A percentile compares a stretch with the other conserved stretches of the same genome.
These are phyloP conservation scores for Hypomesus transpacificus DNA, from an alignment of 2,113 vertebrate species.

Conservation along the genomic window DNA sequence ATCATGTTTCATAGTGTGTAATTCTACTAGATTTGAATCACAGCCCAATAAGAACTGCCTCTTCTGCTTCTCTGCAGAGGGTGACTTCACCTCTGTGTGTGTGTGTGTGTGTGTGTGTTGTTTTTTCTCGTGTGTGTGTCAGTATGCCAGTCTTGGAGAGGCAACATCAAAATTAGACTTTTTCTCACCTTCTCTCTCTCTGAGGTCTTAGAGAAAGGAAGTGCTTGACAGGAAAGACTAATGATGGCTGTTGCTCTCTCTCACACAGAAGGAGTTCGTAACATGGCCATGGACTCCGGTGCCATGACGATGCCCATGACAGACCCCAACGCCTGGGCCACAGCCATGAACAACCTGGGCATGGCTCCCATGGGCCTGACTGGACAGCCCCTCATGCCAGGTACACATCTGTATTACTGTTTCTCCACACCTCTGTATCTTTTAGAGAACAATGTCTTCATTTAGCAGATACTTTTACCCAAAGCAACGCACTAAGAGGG, in stretches of 20 bases:
- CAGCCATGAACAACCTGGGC: constrained; percentile 96
- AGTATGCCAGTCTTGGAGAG: not conserved
- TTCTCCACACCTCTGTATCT: too few relatives aligned
- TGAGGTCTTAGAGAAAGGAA: constrained; percentile 23
- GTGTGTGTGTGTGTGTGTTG: constrained; percentile 14
- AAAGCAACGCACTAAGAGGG: too few relatives aligned
- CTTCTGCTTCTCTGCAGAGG: constrained; percentile 10
- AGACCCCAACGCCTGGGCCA: constrained; percentile 88
- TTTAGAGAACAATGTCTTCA: too few relatives aligned
- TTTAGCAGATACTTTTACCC: too few relatives aligned
- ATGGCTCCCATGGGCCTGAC: constrained; percentile 90
- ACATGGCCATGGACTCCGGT: constrained; percentile 83
- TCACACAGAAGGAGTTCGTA: constrained; percentile 77
- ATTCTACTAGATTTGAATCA: constrained; percentile 23
- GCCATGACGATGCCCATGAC: constrained; percentile 88
- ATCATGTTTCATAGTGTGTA: constrained; percentile 41
- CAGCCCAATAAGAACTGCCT: constrained; percentile 20
- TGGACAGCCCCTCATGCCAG: constrained; percentile 86
- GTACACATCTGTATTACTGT: constrained; percentile 57
- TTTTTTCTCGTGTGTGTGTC: not conserved
- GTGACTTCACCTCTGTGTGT: constrained; percentile 15
- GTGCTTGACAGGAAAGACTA: constrained; percentile 16
- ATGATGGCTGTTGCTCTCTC: constrained; percentile 14
- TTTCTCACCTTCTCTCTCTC: not conserved
- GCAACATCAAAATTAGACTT: not conserved